Percentiles rank a stretch among this genome's conserved stretches.
These are phyloP conservation scores for Potorous gilbertii DNA, from an alignment of 2,797 vertebrate species.

Conservation along the genomic window DNA sequence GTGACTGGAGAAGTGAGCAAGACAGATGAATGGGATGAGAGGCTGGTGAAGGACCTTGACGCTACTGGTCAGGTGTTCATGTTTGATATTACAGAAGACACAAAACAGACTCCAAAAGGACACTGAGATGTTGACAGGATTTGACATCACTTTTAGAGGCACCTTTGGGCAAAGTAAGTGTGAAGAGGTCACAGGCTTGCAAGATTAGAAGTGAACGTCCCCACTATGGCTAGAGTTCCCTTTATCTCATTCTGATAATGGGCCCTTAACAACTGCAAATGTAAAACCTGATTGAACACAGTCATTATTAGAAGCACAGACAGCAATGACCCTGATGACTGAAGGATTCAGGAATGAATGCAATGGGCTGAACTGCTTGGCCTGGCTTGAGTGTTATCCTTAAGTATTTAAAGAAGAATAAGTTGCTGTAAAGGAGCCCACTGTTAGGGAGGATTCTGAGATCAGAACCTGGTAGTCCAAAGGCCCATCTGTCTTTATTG, in stretches of 20 bases:
- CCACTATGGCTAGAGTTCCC: constrained; percentile 36
- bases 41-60: not conserved
- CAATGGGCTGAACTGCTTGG: not conserved
- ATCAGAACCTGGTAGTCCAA: not conserved
- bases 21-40: not conserved
- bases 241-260: constrained; percentile 66
- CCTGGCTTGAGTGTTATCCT: not conserved
- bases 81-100: constrained; percentile 32
- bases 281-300: not conserved
- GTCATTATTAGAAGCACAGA: not conserved
- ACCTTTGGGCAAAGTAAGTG: constrained; percentile 63
- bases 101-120: constrained; percentile 63
- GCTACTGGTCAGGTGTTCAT: not conserved
- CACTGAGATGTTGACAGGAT: constrained; percentile 77
- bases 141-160: constrained; percentile 70
- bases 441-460: constrained; percentile 9
- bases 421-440: not conserved
- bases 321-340: not conserved
- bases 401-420: constrained; percentile 10
- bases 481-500: not conserved
- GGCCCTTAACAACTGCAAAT: constrained; percentile 50
- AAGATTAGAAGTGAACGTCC: constrained; percentile 62
- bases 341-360: not conserved
- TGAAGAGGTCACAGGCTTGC: constrained; percentile 41
- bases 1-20: not conserved